A percentile compares a stretch with the other conserved stretches of the same genome.
These are phyloP conservation scores for Gallinago jamesoni DNA, from an alignment of 2,113 vertebrate species.

Conservation along the genomic window DNA sequence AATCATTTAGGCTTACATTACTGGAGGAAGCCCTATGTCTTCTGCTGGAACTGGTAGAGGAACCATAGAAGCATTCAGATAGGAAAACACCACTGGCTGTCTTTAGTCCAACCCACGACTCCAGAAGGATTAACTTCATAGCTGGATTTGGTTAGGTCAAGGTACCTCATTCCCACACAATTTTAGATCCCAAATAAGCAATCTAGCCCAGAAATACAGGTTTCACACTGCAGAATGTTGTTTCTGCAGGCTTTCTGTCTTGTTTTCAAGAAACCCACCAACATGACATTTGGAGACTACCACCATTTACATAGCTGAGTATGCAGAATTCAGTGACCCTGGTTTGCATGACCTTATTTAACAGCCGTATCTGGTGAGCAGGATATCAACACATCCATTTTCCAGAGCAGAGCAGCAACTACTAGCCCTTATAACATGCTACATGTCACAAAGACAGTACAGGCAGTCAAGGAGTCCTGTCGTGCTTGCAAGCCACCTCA, in stretches of 20 bases:
- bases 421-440: neutral
- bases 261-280: neutral
- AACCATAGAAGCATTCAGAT: neutral
- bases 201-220: neutral
- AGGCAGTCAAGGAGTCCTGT: neutral
- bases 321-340: neutral
- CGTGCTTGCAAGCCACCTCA: neutral
- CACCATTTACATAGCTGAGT: neutral
- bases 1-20: neutral
- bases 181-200: neutral
- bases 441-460: neutral
- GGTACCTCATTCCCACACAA: neutral
- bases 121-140: neutral
- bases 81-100: neutral
- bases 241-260: neutral
- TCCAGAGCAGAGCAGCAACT: neutral
- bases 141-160: neutral
- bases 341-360: neutral
- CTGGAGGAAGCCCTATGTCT: rapidly evolving
- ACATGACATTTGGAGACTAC: neutral
- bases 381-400: neutral
- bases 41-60: neutral
- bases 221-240: neutral
- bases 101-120: neutral
- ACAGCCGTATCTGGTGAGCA: neutral